Conservation (phyloP, 1,140 invertebrate species). For the Rhopalosiphum maidis region DNA sequence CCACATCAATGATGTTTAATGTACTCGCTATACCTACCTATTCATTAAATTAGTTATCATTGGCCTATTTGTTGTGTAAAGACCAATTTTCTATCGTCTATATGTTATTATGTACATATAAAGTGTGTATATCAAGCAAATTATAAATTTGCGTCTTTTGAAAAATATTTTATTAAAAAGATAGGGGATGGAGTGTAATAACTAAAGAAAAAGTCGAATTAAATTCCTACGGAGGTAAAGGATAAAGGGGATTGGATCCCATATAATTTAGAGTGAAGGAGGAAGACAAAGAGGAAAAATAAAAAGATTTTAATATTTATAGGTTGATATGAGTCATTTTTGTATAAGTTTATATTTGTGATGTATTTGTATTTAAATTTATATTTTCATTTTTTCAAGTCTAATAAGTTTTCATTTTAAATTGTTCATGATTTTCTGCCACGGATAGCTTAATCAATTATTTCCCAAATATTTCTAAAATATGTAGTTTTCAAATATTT, state of each 20-base stretch:
- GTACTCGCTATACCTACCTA: neutral
- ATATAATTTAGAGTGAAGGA: neutral
- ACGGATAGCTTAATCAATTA: neutral
- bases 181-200: too few relatives aligned
- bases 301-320: neutral
- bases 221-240: too few relatives aligned
- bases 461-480: neutral
- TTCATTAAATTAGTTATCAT: slow-evolving; percentile 5
- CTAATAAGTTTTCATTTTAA: neutral
- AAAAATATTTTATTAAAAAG: neutral
- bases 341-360: neutral
- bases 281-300: neutral
- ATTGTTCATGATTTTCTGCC: neutral
- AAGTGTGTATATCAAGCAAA: neutral
- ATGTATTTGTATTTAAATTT: neutral
- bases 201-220: too few relatives aligned
- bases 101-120: neutral
- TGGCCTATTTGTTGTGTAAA: neutral
- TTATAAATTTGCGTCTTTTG: neutral
- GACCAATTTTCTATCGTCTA: neutral
- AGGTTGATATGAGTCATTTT: neutral
- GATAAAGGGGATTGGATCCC: neutral
- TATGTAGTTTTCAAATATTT: neutral
- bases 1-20: neutral
- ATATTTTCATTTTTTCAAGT: neutral